Base-by-base conservation (phyloP, 2,113 vertebrate species). In the Paedocypris sp. region DNA sequence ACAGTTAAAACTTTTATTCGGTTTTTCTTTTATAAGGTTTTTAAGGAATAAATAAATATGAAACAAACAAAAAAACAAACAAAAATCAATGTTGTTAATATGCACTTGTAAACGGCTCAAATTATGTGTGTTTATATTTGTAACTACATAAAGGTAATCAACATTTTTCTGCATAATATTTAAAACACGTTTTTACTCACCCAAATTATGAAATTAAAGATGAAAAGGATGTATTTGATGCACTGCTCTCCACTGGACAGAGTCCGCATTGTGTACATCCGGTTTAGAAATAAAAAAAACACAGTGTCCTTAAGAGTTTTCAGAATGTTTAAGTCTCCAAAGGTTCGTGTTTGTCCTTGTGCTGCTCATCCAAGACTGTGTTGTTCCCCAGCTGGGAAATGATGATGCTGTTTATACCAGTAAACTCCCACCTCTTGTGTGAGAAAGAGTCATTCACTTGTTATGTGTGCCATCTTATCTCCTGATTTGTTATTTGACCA, bases 121-220 rank as follows among this genome's bases (percentile, higher is more conserved):
- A n/a, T n/a, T n/a, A n/a, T n/a, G n/a, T n/a, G n/a, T n/a, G n/a
- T n/a, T n/a, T n/a, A n/a, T n/a, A n/a, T n/a, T n/a, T n/a, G n/a
- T n/a, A n/a, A n/a, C n/a, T n/a, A n/a, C n/a, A n/a, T n/a, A n/a
- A n/a, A n/a, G n/a, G n/a, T n/a, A n/a, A n/a, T n/a, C n/a, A n/a
- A n/a, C n/a, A 10, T 16, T 26, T 28, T 19, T 26, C 5, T 5
- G 6, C 2, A 1, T 11, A 33, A 19, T 22, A 33, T 19, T 20
- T 19, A 22, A 22, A 36, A 23, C 20, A 35, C 10, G 18, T 7
- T 20, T 9, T 25, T 59, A 72, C 87, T 86, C 45, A 90, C 88
- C 88, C 88, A 90, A 61, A 89, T 85, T 4, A 90, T 15, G 74
- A 88, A 90, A 71, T 90, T 90, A 65, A 89, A 90, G 63, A 56